Conservation (phyloP, 2,797 vertebrate species). For the Danio jaintianensis region DNA sequence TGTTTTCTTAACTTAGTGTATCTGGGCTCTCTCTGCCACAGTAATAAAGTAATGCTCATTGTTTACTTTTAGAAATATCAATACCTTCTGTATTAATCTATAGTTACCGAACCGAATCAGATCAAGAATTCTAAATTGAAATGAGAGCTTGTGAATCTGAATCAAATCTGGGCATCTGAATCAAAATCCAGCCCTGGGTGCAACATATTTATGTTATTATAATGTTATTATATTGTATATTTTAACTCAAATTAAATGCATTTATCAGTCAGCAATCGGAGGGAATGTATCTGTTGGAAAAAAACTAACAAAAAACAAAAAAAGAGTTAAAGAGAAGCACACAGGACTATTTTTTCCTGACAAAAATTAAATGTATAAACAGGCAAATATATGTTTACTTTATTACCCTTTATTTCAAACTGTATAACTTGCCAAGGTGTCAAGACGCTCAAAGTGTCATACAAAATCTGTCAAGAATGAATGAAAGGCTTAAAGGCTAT, state of each 20-base stretch:
- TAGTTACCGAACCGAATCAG: no score
- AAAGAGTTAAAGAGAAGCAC: background rate
- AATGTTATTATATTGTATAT: background rate
- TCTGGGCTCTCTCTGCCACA: no score
- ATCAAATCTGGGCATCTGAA: no score
- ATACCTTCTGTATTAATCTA: no score
- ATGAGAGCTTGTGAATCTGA: no score
- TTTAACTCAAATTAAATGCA: background rate
- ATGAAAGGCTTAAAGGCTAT: background rate
- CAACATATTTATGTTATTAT: background rate
- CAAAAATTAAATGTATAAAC: background rate
- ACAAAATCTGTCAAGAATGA: slow-evolving; percentile 18
- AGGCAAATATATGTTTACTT: background rate
- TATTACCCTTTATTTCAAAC: background rate
- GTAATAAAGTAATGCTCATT: no score
- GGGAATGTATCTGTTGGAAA: no score
- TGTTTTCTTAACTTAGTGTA: no score
- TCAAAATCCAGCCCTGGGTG: no score
- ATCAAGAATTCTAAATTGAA: no score
- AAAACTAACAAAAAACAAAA: background rate
- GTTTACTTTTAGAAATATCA: no score
- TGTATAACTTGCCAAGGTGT: background rate
- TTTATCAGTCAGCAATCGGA: background rate
- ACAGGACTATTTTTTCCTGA: background rate
- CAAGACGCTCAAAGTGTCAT: background rate